A percentile compares a stretch with the other conserved stretches of the same genome.
phyloP scores from a whole-genome alignment of 2,888 invertebrate species.

The Mycogona germanica region DNA sequence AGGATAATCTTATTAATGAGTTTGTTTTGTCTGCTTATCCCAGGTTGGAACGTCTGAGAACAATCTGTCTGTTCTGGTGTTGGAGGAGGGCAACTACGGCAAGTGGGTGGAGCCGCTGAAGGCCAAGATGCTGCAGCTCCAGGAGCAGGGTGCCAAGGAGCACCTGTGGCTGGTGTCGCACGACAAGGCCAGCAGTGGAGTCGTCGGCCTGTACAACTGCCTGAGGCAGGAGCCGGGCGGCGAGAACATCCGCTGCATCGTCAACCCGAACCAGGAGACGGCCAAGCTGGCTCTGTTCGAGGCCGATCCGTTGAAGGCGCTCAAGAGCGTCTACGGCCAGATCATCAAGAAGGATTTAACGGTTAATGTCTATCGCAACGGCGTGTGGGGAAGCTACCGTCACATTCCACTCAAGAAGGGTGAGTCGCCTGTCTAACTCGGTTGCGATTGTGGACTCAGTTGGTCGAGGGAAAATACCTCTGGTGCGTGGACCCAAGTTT shows the following conservation, averaged over 20 bases:
- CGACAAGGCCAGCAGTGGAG: conserved; percentile 56
- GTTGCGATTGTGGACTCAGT: conserved; percentile 10
- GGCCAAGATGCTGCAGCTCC: conserved; percentile 52
- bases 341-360: conserved; percentile 54
- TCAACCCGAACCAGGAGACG: conserved; percentile 49
- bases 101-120: conserved; percentile 72
- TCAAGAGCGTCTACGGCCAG: conserved; percentile 32
- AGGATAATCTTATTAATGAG: not conserved
- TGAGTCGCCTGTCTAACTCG: conserved; percentile 10
- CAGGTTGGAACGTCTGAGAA: not conserved
- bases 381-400: conserved; percentile 75
- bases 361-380: conserved; percentile 68
- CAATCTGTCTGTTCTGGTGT: conserved; percentile 44
- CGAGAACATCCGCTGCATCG: conserved; percentile 51
- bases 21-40: not conserved
- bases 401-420: conserved; percentile 50
- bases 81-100: conserved; percentile 53
- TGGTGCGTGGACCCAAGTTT: no score
- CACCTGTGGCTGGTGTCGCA: conserved; percentile 49
- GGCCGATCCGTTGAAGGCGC: conserved; percentile 48
- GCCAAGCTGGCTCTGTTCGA: conserved; percentile 47
- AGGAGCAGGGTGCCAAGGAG: conserved; percentile 37
- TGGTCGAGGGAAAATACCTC: no score
- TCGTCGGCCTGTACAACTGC: conserved; percentile 82
- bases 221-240: conserved; percentile 79